Evolutionary conservation across 2,113 vertebrate species (phyloP).

Genomic region (Carassius auratus): DNA sequence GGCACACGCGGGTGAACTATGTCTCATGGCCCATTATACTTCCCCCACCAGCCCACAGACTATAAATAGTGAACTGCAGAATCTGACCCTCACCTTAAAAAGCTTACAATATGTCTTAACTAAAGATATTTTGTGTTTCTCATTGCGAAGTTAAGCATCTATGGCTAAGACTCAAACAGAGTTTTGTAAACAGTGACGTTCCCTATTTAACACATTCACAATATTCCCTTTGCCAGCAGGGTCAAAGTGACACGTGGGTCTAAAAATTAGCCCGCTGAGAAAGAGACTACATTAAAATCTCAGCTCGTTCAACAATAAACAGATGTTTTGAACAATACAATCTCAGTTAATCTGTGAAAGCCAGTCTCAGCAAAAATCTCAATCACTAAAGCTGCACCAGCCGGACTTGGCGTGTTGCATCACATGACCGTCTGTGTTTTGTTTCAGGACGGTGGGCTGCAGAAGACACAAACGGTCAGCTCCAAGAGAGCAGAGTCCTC

Average conservation of each 20-base stretch:
- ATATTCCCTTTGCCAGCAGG: neutral
- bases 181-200: neutral
- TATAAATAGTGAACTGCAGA: neutral
- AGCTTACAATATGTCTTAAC: neutral
- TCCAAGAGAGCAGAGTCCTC: neutral
- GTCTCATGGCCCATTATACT: neutral
- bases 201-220: neutral
- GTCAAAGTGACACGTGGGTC: neutral
- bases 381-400: neutral
- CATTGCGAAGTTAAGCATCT: neutral
- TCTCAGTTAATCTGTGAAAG: neutral
- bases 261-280: constrained; percentile 17
- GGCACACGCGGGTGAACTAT: neutral
- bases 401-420: neutral
- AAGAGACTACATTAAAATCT: neutral
- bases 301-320: neutral
- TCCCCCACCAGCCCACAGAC: neutral
- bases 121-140: neutral
- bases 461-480: neutral
- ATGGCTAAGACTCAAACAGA: neutral
- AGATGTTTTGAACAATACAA: neutral
- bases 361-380: neutral
- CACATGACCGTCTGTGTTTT: constrained; percentile 21
- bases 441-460: neutral
- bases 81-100: constrained; percentile 27